Percentiles rank a stretch among this genome's conserved stretches.
Conservation (phyloP, 2,797 vertebrate genomes). For the Catamblyrhynchus diadema region DNA sequence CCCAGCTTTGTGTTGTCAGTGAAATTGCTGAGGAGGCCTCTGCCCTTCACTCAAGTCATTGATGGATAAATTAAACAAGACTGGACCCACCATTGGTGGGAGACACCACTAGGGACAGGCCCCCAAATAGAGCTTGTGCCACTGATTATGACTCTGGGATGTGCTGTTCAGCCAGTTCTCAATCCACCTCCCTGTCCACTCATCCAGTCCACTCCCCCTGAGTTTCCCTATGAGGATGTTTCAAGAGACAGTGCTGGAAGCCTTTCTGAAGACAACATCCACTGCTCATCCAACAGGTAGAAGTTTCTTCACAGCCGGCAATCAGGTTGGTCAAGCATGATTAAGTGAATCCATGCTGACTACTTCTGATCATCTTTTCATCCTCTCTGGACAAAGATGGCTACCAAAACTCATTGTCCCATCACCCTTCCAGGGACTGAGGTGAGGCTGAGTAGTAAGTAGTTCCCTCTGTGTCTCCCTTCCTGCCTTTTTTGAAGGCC, state of each 20-base stretch:
- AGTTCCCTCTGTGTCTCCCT: neutral
- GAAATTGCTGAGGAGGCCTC: neutral
- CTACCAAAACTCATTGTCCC: neutral
- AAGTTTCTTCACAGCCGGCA: neutral
- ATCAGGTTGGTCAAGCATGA: neutral
- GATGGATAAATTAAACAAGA: neutral
- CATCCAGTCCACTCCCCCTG: neutral
- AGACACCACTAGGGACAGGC: accelerated
- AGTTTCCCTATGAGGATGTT: neutral
- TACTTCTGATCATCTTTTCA: neutral
- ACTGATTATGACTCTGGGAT: neutral
- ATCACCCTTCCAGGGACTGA: neutral
- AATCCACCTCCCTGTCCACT: neutral
- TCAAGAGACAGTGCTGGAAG: neutral
- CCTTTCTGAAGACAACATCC: neutral
- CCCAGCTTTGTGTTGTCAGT: neutral
- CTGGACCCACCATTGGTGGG: no score
- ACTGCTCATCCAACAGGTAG: neutral
- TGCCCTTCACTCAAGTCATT: neutral
- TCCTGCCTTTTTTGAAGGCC: neutral
- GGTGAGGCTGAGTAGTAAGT: neutral
- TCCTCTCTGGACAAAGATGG: neutral
- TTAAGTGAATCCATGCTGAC: neutral
- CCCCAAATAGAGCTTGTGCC: neutral
- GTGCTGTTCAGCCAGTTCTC: neutral